Evolutionary conservation across 2,113 vertebrate genomes (phyloP), one percentile per base, ranked within the genome.

Genomic region (Numenius arquata): DNA sequence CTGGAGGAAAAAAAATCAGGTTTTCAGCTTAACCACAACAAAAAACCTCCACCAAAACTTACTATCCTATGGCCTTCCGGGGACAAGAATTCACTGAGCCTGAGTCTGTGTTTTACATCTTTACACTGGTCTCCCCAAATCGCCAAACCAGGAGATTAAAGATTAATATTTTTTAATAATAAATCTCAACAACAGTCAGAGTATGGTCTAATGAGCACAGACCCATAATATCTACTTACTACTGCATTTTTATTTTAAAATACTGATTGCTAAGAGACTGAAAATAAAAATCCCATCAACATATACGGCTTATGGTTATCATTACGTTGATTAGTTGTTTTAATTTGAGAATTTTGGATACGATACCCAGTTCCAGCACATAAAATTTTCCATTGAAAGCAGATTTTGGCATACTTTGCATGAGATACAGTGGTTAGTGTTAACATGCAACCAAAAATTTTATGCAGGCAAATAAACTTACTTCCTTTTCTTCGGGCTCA

Each of bases 391-490:
- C 97, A 97, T 73, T 89, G 90, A 80, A 97, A 97, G 96, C 95
- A 97, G 82, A 94, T 97, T 96, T 96, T 97, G 97, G 94, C 95
- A 76, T 95, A 79, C 89, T 68, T 92, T 92, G 89, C 93, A 89
- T 93, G 95, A 97, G 88, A 97, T 95, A 96, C 93, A 94, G 96
- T 96, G 96, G 96, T 97, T 97, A 97, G 94, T 96, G 95, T 97
- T 96, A 97, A 96, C 95, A 96, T 90, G 96, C 94, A 97, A 97
- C 88, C 97, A 97, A 96, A 97, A 96, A 76, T 94, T 97, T 95
- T 95, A 94, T 95, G 95, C 95, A 96, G 96, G 97, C 91, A 95
- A 97, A 97, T 97, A 96, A 97, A 96, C 88, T 88, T 89, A 96
- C 95, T 97, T 97, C 97, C 95, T 96, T 88, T 97, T 71, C 93